Evolutionary conservation across 2,113 vertebrate genomes (phyloP), one percentile per base, ranked within the genome.

Genomic region (Polypterus bichir): DNA sequence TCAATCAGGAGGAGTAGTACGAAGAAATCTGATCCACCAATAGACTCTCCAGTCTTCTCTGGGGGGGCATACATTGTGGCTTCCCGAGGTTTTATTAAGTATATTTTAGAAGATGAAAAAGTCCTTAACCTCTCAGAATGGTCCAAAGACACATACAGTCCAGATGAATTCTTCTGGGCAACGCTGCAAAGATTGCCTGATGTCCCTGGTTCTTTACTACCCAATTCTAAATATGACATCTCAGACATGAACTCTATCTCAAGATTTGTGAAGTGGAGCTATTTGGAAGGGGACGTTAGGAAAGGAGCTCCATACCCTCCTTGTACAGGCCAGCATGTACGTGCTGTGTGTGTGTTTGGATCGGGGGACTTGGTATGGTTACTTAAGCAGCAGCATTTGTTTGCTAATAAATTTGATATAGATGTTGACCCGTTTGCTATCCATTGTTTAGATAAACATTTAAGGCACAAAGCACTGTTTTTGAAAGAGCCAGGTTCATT

Each of bases 361-460:
- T 82, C 60, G 0, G 92, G 92, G 9, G 93, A 97, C 71, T 73
- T 97, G 69, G 78, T 73, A 44, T 93, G 90, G 89, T 72, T 97
- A 60, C 44, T 84, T 10, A 66, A 64, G 9, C 80, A 86, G 4
- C 90, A 87, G 63, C 93, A 97, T 65, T 78, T 96, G 7, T 95
- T 95, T 76, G 93, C 89, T 64, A 96, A 96, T 61, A 95, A 96
- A 74, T 94, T 97, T 69, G 93, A 97, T 55, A 59, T 59, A 0
- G 83, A 91, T 5, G 67, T 74, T 0, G 90, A 94, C 66, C 74
- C 79, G 45, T 77, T 89, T 66, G 85, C 86, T 8, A 59, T 95
- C 54, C 86, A 86, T 59, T 96, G 91, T 64, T 74, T 97, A 69
- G 92, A 95, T 64, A 85, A 86, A 59, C 70, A 93, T 73, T 79